Evolutionary conservation across 2,888 invertebrate genomes (phyloP), one percentile per base, ranked within the genome.

Genomic region (Ectemnius lituratus): DNA sequence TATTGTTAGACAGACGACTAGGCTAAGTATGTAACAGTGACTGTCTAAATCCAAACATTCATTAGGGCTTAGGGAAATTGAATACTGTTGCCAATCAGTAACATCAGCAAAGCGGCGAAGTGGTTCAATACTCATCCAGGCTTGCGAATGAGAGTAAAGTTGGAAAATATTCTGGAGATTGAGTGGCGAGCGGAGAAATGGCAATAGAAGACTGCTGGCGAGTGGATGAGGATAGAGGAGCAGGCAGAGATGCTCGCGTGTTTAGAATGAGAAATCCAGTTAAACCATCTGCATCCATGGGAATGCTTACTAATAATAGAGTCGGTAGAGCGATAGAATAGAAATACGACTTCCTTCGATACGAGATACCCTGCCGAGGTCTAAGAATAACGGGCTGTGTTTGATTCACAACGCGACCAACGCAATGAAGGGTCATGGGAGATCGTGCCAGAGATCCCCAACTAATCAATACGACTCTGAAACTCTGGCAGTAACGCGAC

Each of bases 301-400:
- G 68, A 78, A 65, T 76, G 70, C 63, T 67, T 81, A 79, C 84
- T 87, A 86, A 85, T 86, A 86, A 84, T 86, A 82, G 81, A 84
- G 76, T 72, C 74, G 74, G 78, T 78, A 73, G 71, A 67, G 80
- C 68, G 80, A 70, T 80, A 70, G 79, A 81, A 81, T 81, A 76
- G 83, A 85, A 86, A 82, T 85, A 83, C 79, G 75, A 76, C 78
- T 82, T 79, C 84, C 83, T 80, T 81, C 78, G 78, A 62, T 78
- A 75, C 74, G 76, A 77, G 58, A 70, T 75, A 71, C 67, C 71
- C 69, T 76, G 28, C 69, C 57, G 61, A 68, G 73, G 81, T 75
- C 80, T 70, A 76, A 79, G 79, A 85, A 85, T 85, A 85, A 81
- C 84, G 78, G 75, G 46, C 63, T 69, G n/a, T 69, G 62, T 75